A percentile compares a stretch with the other conserved stretches of the same genome.
phyloP scores from a whole-genome alignment of 2,113 vertebrate genomes.

The Sylvia atricapilla region DNA sequence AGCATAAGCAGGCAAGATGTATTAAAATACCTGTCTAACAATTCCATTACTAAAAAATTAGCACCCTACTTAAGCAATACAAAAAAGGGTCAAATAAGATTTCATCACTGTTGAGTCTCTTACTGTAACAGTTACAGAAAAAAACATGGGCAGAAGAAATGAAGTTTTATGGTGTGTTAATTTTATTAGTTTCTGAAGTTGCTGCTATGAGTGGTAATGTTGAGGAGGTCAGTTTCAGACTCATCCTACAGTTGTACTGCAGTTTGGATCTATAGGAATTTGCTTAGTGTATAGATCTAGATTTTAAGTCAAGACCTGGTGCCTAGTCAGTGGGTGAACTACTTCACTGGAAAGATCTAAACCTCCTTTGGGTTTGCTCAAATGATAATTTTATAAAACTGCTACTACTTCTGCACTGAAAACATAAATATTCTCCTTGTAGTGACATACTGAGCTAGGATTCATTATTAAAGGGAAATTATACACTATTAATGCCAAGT shows the following conservation, averaged over 20 bases:
- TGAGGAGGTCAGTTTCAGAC: not conserved
- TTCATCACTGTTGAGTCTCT: not conserved
- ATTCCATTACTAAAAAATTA: not conserved
- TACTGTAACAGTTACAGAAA: not conserved
- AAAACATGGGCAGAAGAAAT: not conserved
- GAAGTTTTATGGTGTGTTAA: not conserved
- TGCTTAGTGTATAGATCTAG: not conserved
- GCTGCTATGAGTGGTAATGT: not conserved
- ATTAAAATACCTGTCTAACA: not conserved
- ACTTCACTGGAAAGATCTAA: not conserved
- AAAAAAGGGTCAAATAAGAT: not conserved
- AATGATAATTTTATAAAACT: not conserved
- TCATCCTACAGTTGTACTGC: not conserved
- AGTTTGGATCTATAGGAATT: not conserved
- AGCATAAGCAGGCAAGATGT: not conserved
- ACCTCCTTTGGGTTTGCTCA: not conserved
- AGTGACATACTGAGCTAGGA: not conserved
- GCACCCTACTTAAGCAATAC: not conserved
- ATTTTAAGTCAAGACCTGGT: not conserved
- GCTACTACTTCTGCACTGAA: not conserved
- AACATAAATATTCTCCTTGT: not conserved
- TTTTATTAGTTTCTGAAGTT: not conserved
- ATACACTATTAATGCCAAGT: not conserved
- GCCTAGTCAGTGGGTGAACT: not conserved
- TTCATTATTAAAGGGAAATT: not conserved